phyloP scores from a whole-genome alignment of 2,888 invertebrate genomes.

The Pristionchus entomophagus region DNA sequence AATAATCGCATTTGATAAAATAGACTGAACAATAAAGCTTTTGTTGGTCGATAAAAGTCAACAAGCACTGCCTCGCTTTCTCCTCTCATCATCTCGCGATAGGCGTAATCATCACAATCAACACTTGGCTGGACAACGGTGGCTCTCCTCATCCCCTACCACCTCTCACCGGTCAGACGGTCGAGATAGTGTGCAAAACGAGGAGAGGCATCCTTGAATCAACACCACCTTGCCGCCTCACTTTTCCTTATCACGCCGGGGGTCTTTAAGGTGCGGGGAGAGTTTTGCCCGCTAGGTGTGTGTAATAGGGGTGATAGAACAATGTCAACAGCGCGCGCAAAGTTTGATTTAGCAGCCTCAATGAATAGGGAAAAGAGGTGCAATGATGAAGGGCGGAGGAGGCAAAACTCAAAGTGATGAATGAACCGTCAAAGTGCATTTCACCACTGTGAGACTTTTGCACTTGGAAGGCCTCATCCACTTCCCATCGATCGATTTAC shows the following conservation, averaged over 20 bases:
- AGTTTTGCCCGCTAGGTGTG: conserved; percentile 5
- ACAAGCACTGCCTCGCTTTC: not conserved
- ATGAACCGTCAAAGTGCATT: too few relatives aligned
- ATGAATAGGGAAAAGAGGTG: not conserved
- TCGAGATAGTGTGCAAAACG: too few relatives aligned
- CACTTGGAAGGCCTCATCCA: conserved; percentile 11
- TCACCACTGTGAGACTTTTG: not conserved
- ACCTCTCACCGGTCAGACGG: too few relatives aligned
- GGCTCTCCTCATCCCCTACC: too few relatives aligned
- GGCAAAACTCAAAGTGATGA: not conserved
- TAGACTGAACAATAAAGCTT: not conserved
- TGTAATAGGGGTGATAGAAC: not conserved
- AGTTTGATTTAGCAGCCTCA: not conserved
- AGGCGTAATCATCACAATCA: too few relatives aligned
- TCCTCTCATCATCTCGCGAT: too few relatives aligned
- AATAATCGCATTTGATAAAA: not conserved
- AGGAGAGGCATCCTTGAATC: too few relatives aligned
- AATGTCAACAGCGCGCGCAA: not conserved
- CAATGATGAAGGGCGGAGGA: not conserved
- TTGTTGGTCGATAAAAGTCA: not conserved
- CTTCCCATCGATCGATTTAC: not conserved
- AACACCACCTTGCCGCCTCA: too few relatives aligned
- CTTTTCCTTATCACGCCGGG: not conserved
- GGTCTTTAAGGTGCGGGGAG: not conserved
- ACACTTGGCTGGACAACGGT: too few relatives aligned